These are phyloP conservation scores for Rhinolophus sinicus DNA, from an alignment of 2,113 vertebrate genomes.

Conservation along the genomic window DNA sequence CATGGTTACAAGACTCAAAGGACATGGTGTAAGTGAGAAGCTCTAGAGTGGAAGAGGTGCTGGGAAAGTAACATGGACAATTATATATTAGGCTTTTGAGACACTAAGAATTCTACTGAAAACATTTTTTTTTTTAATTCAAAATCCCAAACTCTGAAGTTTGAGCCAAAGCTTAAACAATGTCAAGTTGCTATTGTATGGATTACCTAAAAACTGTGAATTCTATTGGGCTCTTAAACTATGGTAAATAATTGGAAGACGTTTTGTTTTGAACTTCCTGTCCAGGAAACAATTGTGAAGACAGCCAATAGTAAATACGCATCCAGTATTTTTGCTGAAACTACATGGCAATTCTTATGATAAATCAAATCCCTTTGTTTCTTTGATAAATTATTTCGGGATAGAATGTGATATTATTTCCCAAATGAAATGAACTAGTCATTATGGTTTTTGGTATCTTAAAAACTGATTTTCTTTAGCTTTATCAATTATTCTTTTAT, in stretches of 20 bases:
- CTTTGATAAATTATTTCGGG: slow-evolving; percentile 3
- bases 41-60: neutral
- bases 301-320: neutral
- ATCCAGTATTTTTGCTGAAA: neutral
- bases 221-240: neutral
- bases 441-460: neutral
- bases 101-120: neutral
- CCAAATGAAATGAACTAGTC: neutral
- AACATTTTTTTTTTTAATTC: neutral
- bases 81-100: neutral
- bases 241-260: neutral
- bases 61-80: neutral
- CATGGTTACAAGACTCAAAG: too few species aligned
- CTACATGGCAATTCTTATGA: neutral
- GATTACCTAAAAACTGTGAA: neutral
- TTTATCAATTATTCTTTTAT: neutral
- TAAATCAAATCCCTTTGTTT: neutral
- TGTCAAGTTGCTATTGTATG: neutral
- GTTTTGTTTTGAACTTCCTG: neutral
- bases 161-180: slow-evolving; percentile 30
- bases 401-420: neutral
- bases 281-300: neutral
- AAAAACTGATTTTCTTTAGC: neutral
- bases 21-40: neutral
- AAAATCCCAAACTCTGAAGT: neutral